Evolutionary conservation across 2,113 vertebrate genomes (phyloP), one percentile per base, ranked within the genome.

Genomic region (Cairina moschata): DNA sequence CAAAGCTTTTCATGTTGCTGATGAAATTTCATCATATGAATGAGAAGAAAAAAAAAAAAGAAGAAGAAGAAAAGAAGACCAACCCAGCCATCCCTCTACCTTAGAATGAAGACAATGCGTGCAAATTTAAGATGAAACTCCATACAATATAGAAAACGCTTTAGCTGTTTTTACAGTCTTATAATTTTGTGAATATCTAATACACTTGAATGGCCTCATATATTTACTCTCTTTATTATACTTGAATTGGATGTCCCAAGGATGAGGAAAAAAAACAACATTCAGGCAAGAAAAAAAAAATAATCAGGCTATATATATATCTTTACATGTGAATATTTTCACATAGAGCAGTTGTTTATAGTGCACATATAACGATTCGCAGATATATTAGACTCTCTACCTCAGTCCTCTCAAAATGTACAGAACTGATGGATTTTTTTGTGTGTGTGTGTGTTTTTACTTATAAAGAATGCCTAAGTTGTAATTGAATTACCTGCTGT

Each of bases 241-340:
- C 0, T 4, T 16, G 8, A 83, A 50, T 29, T 3, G 0, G 6
- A 32, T 69, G 11, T 46, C 25, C 11, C 28, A 85, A 46, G 12
- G 17, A 66, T 21, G 55, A 68, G 68, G 46, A 42, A 59, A 31
- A 38, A 22, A 17, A 46, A 18, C 46, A 48, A 9, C 46, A 48
- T 21, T 9, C 46, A 48, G 11, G 8, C 3, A 1, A 50, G 6
- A 48, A 50, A 21, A 22, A 21, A 21, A 48, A 13, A 40, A 40
- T 13, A 13, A 4, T 32, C 5, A 58, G 80, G 6, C 5, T 76
- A 34, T 44, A n/a, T 44, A n/a, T 1, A 21, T 59, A 60, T 28
- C 4, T 69, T 81, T 26, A 8, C 4, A 60, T 50, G 9, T 29
- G 3, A 74, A 40, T 56, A 62, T 26, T 88, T 84, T 92, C 26